A percentile compares a stretch with the other conserved stretches of the same genome.
These are phyloP conservation scores for Melanotaenia duboulayi DNA, from an alignment of 2,113 vertebrate species.

Conservation along the genomic window DNA sequence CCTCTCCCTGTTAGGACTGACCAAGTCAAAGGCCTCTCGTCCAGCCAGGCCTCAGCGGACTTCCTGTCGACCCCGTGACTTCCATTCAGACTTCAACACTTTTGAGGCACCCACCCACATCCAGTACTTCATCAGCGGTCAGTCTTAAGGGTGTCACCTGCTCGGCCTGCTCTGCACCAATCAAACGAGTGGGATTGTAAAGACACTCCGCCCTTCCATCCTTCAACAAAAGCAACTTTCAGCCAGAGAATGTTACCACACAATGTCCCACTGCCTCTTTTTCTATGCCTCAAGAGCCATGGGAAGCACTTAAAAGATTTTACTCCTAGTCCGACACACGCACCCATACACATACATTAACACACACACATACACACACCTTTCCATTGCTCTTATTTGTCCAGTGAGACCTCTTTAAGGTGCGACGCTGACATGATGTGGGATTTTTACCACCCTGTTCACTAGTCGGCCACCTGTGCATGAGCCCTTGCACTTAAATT, in stretches of 20 bases:
- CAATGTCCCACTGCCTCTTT: constrained; percentile 79
- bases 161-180: constrained; percentile 58
- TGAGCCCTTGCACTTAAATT: constrained; percentile 76
- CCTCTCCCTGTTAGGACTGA: constrained; percentile 32
- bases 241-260: constrained; percentile 81
- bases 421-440: constrained; percentile 34
- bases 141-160: constrained; percentile 46
- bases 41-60: constrained; percentile 31
- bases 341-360: constrained; percentile 20
- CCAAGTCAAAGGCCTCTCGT: constrained; percentile 43
- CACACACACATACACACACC: constrained; percentile 25
- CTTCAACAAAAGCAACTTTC: constrained; percentile 64
- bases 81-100: constrained; percentile 46
- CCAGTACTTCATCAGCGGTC: constrained; percentile 48
- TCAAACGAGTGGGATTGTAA: constrained; percentile 56
- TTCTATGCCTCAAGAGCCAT: constrained; percentile 76
- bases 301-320: constrained; percentile 75
- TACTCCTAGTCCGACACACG: constrained; percentile 31
- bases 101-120: constrained; percentile 33
- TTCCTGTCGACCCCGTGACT: constrained; percentile 30
- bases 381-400: constrained; percentile 37
- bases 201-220: constrained; percentile 43
- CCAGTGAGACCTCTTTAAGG: constrained; percentile 54
- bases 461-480: constrained; percentile 64
- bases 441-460: constrained; percentile 51